A percentile compares a stretch with the other conserved stretches of the same genome.
These are phyloP conservation scores for Lordiphosa andalusiaca DNA, from an alignment of 2,888 invertebrate species.

Conservation along the genomic window DNA sequence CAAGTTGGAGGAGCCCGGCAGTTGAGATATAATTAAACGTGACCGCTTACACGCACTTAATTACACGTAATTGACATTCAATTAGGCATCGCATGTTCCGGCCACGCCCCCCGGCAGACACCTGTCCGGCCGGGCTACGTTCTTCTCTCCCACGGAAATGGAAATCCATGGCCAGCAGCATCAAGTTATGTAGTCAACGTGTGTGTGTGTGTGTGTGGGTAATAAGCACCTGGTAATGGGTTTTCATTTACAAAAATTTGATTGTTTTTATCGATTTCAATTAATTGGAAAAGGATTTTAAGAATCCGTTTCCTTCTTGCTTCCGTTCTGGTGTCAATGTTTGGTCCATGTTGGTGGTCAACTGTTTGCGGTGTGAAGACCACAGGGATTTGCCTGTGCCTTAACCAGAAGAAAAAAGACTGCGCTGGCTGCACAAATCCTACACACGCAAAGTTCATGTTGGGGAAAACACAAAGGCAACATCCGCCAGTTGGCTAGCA, in stretches of 20 bases:
- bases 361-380: constrained; percentile 12
- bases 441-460: constrained; percentile 6
- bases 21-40: constrained; percentile 16
- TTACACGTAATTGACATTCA: constrained; percentile 70
- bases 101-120: constrained; percentile 34
- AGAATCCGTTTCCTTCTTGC: not conserved
- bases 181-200: too few relatives aligned
- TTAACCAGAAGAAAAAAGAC: not conserved
- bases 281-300: not conserved
- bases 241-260: not conserved
- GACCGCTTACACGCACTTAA: constrained; percentile 53
- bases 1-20: not conserved
- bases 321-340: constrained; percentile 10
- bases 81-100: constrained; percentile 60
- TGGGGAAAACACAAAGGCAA: constrained; percentile 40
- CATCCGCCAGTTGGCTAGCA: constrained; percentile 51
- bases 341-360: constrained; percentile 4
- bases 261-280: constrained; percentile 16
- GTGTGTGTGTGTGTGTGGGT: too few relatives aligned
- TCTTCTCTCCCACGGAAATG: not conserved
- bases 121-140: not conserved
- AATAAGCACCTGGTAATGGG: too few relatives aligned
- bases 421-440: constrained; percentile 1
- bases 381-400: constrained; percentile 9
- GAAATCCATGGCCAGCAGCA: too few relatives aligned